Evolutionary conservation across 2,888 invertebrate species (phyloP), one percentile per base, ranked within the genome.

Genomic region (Synergus itoensis): DNA sequence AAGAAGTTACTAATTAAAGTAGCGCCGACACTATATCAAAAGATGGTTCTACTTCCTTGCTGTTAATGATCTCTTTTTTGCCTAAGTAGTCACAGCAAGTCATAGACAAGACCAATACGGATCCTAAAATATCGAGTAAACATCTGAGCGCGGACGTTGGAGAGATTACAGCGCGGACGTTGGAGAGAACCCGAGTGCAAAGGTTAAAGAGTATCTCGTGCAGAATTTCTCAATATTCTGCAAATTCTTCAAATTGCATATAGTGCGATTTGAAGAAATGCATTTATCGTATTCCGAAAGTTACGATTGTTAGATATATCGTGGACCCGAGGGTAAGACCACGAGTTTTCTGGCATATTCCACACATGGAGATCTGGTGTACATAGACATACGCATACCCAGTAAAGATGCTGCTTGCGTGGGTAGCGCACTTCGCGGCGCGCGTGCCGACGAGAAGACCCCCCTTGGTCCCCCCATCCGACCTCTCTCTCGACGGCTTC

Each of bases 391-490:
- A 73, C 73, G 73, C 73, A 73, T 73, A 73, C 73, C 36, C 11
- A 40, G 73, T 48, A 45, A 53, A 73, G 73, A 73, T 57, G n/a
- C 36, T 48, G 73, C 73, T 62, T 28, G 62, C 86, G 86, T 87
- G 89, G 88, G 86, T 88, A 88, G 88, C 87, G 87, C 89, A 87
- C 87, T 90, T 89, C 87, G 87, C 87, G 89, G 88, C 89, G 90
- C 90, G 91, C 90, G 91, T 90, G 91, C 90, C 91, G 89, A 89
- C 89, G 88, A 87, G 88, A 84, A 85, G 81, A 65, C 79, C 77
- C 82, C 78, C 77, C 60, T 80, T 77, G 48, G 43, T 76, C 81
- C 80, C 82, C 36, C 81, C 81, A 76, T 76, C 60, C 82, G 79
- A 79, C 80, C 85, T 79, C 85, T 84, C 84, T 81, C 84, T 80